These are phyloP conservation scores for Rhamphomyia laevipes DNA, from an alignment of 2,888 invertebrate genomes.

Conservation along the genomic window DNA sequence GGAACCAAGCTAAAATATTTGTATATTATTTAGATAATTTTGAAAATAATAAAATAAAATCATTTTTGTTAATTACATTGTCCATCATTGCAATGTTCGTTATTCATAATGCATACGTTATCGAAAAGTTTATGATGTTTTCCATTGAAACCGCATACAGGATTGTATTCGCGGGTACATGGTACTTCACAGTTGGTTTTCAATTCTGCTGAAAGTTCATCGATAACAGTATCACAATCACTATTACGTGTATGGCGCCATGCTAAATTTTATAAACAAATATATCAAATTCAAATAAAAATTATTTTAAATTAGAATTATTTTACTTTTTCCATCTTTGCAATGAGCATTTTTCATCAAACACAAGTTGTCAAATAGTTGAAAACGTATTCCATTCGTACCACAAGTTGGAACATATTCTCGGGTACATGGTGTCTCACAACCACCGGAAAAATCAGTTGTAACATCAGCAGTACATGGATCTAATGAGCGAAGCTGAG, in stretches of 20 bases:
- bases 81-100: not conserved
- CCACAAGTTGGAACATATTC: not conserved
- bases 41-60: no score
- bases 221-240: not conserved
- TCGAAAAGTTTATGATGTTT: not conserved
- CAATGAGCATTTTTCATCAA: not conserved
- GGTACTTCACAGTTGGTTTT: not conserved
- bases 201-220: not conserved
- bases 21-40: no score
- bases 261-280: no score
- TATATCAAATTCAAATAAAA: no score
- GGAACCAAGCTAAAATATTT: not conserved
- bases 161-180: not conserved
- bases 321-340: not conserved
- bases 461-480: not conserved
- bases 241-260: not conserved
- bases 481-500: not conserved
- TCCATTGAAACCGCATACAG: conserved; percentile 2
- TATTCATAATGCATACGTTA: not conserved
- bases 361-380: not conserved
- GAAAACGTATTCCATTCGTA: not conserved
- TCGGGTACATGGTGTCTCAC: not conserved
- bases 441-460: not conserved
- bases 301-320: no score
- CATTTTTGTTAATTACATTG: no score